Conservation (phyloP, 2,797 vertebrate genomes). For the Peromyscus nudipes region DNA sequence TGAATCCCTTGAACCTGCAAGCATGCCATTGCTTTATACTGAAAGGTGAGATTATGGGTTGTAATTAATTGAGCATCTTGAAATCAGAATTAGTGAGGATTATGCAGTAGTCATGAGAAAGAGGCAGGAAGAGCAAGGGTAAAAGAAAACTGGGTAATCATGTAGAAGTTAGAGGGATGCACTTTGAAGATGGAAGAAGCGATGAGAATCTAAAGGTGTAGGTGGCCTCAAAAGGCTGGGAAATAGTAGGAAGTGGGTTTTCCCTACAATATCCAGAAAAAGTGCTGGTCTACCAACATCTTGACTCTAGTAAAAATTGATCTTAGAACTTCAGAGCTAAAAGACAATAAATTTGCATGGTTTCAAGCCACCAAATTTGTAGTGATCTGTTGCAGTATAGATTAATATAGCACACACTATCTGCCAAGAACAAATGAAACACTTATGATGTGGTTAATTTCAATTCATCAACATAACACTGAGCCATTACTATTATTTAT, state of each 20-base stretch:
- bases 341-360: background rate
- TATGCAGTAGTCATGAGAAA: background rate
- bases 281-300: background rate
- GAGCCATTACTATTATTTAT: background rate
- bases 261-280: background rate
- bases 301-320: background rate
- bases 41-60: background rate
- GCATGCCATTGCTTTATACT: background rate
- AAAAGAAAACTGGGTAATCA: background rate
- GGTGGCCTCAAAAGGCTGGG: background rate
- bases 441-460: background rate
- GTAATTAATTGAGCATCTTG: background rate
- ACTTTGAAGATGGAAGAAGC: background rate
- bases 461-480: background rate
- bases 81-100: background rate
- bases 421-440: slow-evolving; percentile 9
- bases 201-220: background rate
- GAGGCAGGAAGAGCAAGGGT: background rate
- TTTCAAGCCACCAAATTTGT: background rate
- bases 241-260: background rate
- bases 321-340: background rate
- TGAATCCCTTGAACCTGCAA: background rate
- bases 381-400: background rate
- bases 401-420: background rate
- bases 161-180: background rate